These are phyloP conservation scores for Apamea monoglypha DNA, from an alignment of 2,888 invertebrate genomes.

Conservation along the genomic window DNA sequence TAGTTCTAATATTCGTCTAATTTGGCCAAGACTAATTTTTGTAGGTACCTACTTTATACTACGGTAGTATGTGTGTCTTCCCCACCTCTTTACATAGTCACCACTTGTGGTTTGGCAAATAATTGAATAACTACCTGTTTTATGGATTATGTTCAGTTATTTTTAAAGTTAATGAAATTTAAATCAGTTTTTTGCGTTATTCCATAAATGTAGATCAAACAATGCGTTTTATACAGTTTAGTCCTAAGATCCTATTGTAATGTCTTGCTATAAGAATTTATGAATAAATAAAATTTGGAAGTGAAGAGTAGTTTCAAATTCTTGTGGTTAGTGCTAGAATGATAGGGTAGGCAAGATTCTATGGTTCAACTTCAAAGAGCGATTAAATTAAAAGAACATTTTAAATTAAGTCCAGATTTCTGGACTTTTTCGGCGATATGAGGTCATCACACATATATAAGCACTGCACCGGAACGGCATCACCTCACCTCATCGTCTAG, in stretches of 20 bases:
- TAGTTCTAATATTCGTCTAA: slow-evolving; percentile 38
- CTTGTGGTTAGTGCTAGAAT: slow-evolving; percentile 16
- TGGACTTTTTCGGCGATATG: not conserved
- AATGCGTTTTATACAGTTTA: slow-evolving; percentile 77
- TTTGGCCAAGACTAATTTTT: slow-evolving; percentile 40
- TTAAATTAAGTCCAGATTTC: not conserved
- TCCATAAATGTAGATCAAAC: slow-evolving; percentile 65
- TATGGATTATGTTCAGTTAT: slow-evolving; percentile 48
- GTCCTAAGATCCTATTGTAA: slow-evolving; percentile 81
- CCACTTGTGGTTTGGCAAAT: slow-evolving; percentile 16
- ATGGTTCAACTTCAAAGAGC: not conserved
- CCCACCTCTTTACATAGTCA: slow-evolving; percentile 14
- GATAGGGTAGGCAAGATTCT: not conserved
- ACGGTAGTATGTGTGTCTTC: slow-evolving; percentile 4
- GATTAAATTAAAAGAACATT: not conserved
- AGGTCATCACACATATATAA: not conserved
- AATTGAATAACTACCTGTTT: slow-evolving; percentile 7
- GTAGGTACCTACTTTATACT: slow-evolving; percentile 19
- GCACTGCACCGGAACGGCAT: not conserved
- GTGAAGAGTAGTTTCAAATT: slow-evolving; percentile 68
- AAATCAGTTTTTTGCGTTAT: slow-evolving; percentile 40
- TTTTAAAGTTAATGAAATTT: slow-evolving; percentile 33
- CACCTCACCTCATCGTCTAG: not conserved
- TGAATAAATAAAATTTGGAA: slow-evolving; percentile 84
- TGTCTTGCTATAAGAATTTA: slow-evolving; percentile 81